A percentile compares a stretch with the other conserved stretches of the same genome.
Evolutionary conservation across 2,888 invertebrate species (phyloP).

Genomic region (Diaperis boleti): DNA sequence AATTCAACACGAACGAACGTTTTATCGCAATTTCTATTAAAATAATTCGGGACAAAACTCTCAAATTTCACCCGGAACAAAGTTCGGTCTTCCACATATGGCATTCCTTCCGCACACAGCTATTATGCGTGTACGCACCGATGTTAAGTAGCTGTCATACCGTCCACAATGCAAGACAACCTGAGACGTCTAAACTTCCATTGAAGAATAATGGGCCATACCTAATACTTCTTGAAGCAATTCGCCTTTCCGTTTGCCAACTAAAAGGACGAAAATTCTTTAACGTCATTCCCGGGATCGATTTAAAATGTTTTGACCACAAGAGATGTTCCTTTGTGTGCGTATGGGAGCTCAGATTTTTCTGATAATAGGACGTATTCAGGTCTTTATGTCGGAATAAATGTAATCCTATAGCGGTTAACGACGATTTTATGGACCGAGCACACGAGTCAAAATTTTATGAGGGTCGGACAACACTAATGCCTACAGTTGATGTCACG

Average conservation of each 20-base stretch:
- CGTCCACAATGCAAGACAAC: constrained; percentile 58
- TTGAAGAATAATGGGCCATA: constrained; percentile 60
- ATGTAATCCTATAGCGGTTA: constrained; percentile 63
- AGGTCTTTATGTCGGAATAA: constrained; percentile 60
- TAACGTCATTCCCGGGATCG: constrained; percentile 54
- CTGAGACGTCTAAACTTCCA: constrained; percentile 58
- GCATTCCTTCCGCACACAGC: constrained; percentile 39
- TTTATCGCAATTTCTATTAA: background rate
- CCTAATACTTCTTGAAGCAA: constrained; percentile 49
- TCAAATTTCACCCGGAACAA: constrained; percentile 44
- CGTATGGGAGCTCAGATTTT: constrained; percentile 58
- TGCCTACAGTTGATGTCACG: no score
- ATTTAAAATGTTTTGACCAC: constrained; percentile 66
- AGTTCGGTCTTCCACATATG: constrained; percentile 27
- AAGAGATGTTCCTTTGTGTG: constrained; percentile 60
- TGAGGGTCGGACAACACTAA: background rate
- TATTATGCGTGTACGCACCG: constrained; percentile 34
- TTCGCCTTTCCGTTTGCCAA: constrained; percentile 45
- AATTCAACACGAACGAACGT: background rate
- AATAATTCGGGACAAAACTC: constrained; percentile 23
- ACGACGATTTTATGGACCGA: constrained; percentile 53
- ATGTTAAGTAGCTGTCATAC: constrained; percentile 64
- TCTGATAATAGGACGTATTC: constrained; percentile 63
- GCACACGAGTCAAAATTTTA: constrained; percentile 57
- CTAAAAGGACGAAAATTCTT: constrained; percentile 50